Percentiles rank a stretch among this genome's conserved stretches.
Conservation (phyloP, 2,113 vertebrate species). For the Diphyllodes magnificus region DNA sequence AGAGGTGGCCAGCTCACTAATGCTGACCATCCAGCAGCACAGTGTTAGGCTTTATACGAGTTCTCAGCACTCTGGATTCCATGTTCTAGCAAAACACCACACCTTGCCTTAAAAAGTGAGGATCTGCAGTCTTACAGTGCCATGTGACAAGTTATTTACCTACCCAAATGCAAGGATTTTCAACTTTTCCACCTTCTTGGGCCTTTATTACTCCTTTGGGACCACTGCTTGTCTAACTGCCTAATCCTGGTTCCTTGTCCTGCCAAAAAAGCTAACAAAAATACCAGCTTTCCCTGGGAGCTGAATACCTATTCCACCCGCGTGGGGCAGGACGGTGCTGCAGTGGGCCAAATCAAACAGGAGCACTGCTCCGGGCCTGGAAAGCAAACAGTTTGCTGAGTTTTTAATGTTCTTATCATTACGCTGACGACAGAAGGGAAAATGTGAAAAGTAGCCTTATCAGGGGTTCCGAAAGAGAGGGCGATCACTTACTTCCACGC, state of each 20-base stretch:
- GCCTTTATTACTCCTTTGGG: background rate
- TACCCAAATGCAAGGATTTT: background rate
- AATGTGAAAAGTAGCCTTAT: background rate
- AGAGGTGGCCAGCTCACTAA: constrained; percentile 4
- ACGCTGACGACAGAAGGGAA: background rate
- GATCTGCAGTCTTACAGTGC: background rate
- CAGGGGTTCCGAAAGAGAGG: background rate
- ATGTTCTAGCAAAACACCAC: background rate
- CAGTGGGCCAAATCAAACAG: background rate
- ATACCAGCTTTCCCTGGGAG: background rate
- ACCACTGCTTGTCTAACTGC: background rate
- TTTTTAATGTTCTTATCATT: background rate
- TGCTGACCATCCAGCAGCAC: background rate
- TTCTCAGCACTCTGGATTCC: background rate
- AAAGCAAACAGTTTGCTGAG: background rate
- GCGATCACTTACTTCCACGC: constrained; percentile 86
- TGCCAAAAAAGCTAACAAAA: constrained; percentile 2
- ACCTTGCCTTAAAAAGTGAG: background rate
- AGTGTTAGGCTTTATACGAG: background rate
- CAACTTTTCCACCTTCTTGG: background rate
- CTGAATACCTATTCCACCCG: background rate
- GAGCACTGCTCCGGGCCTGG: background rate
- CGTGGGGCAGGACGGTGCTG: background rate
- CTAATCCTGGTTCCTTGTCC: background rate
- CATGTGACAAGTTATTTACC: background rate